phyloP scores from a whole-genome alignment of 2,113 vertebrate genomes.

The Perccottus glenii region DNA sequence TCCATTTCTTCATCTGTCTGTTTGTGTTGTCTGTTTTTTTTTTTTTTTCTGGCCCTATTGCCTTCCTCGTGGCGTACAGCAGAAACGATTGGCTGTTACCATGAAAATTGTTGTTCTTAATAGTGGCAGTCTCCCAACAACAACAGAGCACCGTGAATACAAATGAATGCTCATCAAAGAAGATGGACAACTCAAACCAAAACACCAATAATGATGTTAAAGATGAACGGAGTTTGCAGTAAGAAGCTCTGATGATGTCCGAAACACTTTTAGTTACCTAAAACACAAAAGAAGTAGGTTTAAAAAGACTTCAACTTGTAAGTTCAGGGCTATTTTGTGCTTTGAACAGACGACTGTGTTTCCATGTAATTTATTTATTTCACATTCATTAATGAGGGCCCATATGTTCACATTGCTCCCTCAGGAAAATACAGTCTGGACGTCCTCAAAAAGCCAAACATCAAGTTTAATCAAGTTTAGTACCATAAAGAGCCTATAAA shows the following conservation, averaged over 20 bases:
- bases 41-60: conserved; percentile 10
- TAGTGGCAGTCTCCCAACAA: conserved; percentile 47
- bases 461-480: too few relatives aligned
- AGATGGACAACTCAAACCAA: conserved; percentile 45
- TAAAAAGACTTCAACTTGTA: too few relatives aligned
- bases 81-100: conserved; percentile 64
- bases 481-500: too few relatives aligned
- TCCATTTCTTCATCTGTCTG: conserved; percentile 11
- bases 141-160: conserved; percentile 30
- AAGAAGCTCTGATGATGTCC: conserved; percentile 22
- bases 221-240: background rate
- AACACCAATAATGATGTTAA: conserved; percentile 21
- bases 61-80: conserved; percentile 29
- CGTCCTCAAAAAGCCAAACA: background rate
- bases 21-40: background rate
- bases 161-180: conserved; percentile 27
- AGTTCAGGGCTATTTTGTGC: background rate
- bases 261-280: conserved; percentile 22
- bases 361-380: background rate
- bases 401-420: background rate
- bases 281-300: background rate
- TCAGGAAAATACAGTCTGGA: background rate
- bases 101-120: conserved; percentile 64
- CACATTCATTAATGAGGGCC: background rate
- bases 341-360: background rate